Conservation (phyloP, 1,140 invertebrate genomes). For the Calephelis nemesis region DNA sequence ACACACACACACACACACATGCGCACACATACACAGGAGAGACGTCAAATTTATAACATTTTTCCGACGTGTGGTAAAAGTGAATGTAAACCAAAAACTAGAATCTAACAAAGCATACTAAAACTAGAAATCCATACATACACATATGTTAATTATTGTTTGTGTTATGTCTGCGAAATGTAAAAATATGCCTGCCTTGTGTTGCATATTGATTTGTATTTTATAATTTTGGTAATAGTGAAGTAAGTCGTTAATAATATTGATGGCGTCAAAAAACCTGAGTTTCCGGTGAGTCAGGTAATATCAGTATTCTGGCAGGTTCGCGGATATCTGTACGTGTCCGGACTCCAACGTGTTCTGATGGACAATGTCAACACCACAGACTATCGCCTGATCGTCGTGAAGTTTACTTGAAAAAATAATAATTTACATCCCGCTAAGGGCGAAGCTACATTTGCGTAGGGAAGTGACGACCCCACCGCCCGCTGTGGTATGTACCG, state of each 20-base stretch:
- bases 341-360: conserved; percentile 16
- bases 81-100: not conserved
- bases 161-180: too few species aligned
- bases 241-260: not conserved
- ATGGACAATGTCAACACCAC: conserved; percentile 3
- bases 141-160: too few species aligned
- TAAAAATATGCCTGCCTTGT: not conserved
- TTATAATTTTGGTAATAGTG: not conserved
- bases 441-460: too few species aligned
- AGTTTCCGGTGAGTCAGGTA: conserved; percentile 8
- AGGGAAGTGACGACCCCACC: too few species aligned
- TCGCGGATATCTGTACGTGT: conserved; percentile 1
- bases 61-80: too few species aligned
- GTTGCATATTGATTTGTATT: not conserved
- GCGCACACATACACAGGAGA: too few species aligned
- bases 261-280: not conserved
- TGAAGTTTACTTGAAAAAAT: not conserved
- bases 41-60: too few species aligned
- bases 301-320: not conserved
- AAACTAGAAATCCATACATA: not conserved
- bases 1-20: too few species aligned
- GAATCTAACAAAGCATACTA: not conserved
- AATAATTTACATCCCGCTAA: too few species aligned
- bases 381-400: not conserved
- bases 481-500: too few species aligned